Base-by-base conservation (phyloP, 2,888 invertebrate species). In the Drosophila tripunctata region DNA sequence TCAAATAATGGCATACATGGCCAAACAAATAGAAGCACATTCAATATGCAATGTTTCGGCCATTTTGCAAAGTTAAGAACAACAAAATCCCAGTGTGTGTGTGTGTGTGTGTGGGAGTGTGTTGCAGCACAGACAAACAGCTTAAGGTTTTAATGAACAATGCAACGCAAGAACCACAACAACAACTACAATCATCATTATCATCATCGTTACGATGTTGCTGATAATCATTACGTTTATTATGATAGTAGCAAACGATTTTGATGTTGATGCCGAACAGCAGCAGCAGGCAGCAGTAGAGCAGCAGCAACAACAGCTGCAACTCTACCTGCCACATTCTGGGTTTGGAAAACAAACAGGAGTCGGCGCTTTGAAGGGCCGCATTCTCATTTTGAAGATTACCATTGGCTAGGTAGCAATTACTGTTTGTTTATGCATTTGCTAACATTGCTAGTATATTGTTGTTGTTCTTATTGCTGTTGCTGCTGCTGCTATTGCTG, bases 371-470 rank as follows among this genome's bases (percentile, higher is more conserved):
- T 71, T 69, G 70, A 65, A 73, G 56, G 73, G 68, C 67, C 78
- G 67, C 67, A 79, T 62, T 75, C 78, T 78, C 78, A 71, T 75
- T n/a, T 75, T 69, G 65, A 45, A 75, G 60, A 65, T 65, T 71
- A 62, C 65, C 52, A 67, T 30, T 50, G 78, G 71, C 57, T 76
- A 82, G 85, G 81, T 84, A 84, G 81, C 81, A 82, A 82, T 86
- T 83, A 76, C 77, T 81, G 80, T 73, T 82, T 83, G 78, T 70
- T 78, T 75, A 84, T 78, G 81, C 84, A 69, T 74, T 78, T 86
- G 75, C 61, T 74, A 69, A 64, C 68, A 68, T 67, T 66, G 64
- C 67, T 77, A 36, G 62, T n/a, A 44, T 68, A 41, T 41, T 62
- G 51, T 48, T 33, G 45, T 54, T 67, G 57, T 14, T 56, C 31